A percentile compares a stretch with the other conserved stretches of the same genome.
Conservation (phyloP, 2,113 vertebrate genomes). For the Cyanoramphus novaezelandiae region DNA sequence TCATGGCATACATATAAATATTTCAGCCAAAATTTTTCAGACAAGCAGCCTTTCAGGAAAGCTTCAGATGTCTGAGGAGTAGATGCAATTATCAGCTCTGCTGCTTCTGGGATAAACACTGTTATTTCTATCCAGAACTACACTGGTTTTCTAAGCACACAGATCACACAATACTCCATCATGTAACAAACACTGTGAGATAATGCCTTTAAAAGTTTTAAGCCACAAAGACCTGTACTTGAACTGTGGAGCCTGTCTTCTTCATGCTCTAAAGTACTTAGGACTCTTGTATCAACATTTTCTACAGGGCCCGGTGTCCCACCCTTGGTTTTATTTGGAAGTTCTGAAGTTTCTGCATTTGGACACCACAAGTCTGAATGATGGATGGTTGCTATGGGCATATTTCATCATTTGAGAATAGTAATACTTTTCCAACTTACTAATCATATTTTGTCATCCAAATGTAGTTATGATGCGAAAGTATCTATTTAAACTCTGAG, state of each 20-base stretch:
- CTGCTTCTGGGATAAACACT: background rate
- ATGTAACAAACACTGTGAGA: background rate
- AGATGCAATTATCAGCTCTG: background rate
- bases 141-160: background rate
- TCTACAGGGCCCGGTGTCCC: background rate
- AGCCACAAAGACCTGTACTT: background rate
- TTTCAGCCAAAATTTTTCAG: slow-evolving; percentile 8
- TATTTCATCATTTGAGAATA: background rate
- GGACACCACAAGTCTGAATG: background rate
- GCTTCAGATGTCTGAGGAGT: background rate
- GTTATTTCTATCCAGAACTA: background rate
- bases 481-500: background rate
- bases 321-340: background rate
- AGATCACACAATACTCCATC: background rate
- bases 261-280: background rate
- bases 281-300: background rate
- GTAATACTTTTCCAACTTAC: background rate
- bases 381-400: background rate
- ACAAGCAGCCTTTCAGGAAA: background rate
- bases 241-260: background rate
- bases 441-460: background rate
- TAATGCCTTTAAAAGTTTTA: background rate
- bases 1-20: background rate
- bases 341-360: background rate
- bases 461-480: background rate